Conservation (phyloP, 2,113 vertebrate genomes). For the Lagopus leucura region DNA sequence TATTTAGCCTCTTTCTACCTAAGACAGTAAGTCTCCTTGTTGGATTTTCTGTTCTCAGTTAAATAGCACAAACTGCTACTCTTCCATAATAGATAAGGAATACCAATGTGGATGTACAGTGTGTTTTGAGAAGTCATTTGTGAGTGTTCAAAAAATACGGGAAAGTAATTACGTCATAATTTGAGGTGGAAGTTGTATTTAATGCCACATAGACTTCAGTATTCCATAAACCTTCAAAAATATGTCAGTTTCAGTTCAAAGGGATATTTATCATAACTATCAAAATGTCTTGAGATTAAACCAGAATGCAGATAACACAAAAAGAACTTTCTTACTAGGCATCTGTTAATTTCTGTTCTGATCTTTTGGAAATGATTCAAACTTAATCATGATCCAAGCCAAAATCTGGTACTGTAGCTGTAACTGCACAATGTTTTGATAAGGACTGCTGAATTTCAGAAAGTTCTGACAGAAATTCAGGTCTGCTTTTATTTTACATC, state of each 20-base stretch:
- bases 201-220: background rate
- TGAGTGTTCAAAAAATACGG: background rate
- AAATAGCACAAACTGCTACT: background rate
- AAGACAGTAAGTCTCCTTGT: constrained; percentile 18
- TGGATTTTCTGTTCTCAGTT: background rate
- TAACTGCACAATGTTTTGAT: constrained; percentile 11
- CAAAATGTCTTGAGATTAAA: constrained; percentile 53
- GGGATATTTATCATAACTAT: constrained; percentile 26
- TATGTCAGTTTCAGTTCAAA: constrained; percentile 26
- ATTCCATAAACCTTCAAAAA: constrained; percentile 3
- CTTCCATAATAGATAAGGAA: background rate
- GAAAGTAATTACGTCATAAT: background rate
- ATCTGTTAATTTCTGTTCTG: constrained; percentile 48
- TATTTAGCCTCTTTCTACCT: background rate
- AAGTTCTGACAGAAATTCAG: background rate
- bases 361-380: constrained; percentile 51
- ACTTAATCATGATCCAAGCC: background rate
- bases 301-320: constrained; percentile 30
- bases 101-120: background rate
- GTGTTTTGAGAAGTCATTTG: background rate
- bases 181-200: background rate
- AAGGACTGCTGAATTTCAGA: background rate
- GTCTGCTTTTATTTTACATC: background rate
- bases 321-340: constrained; percentile 32
- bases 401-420: constrained; percentile 2